These are phyloP conservation scores for Bombyx mandarina DNA, from an alignment of 1,140 invertebrate genomes.

Conservation along the genomic window DNA sequence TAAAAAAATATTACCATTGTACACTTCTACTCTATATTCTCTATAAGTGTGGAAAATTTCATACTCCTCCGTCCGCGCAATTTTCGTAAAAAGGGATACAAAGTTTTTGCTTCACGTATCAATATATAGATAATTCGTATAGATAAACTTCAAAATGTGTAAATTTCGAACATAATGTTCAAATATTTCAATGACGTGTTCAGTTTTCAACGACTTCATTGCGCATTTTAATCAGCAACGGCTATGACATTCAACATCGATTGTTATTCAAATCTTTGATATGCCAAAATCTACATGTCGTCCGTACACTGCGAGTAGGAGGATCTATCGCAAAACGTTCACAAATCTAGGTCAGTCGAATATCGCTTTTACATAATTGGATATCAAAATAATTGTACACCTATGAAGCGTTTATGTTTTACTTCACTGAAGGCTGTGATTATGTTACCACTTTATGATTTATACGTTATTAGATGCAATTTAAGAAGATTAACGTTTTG, in stretches of 20 bases:
- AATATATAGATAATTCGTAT: neutral
- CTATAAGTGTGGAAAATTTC: too few relatives aligned
- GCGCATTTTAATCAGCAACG: neutral
- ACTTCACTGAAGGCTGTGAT: slow-evolving; percentile 31
- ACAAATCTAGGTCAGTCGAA: slow-evolving; percentile 33
- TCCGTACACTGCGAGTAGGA: slow-evolving; percentile 22
- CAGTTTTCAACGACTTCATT: neutral
- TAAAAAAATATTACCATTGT: too few relatives aligned
- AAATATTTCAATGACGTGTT: neutral
- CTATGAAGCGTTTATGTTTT: slow-evolving; percentile 31
- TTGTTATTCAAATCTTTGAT: slow-evolving; percentile 23
- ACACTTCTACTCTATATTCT: too few relatives aligned
- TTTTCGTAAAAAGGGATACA: too few relatives aligned
- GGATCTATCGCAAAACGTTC: slow-evolving; percentile 31
- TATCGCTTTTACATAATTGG: slow-evolving; percentile 35
- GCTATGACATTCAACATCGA: slow-evolving; percentile 1
- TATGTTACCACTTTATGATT: slow-evolving; percentile 32
- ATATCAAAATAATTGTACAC: slow-evolving; percentile 34
- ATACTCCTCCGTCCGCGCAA: too few relatives aligned
- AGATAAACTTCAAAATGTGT: neutral
- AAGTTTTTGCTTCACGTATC: too few relatives aligned
- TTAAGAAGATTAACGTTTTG: slow-evolving; percentile 28
- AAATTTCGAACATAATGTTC: neutral
- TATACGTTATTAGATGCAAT: slow-evolving; percentile 36
- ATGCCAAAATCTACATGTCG: slow-evolving; percentile 30